phyloP scores from a whole-genome alignment of 1,140 invertebrate species.

The Stegodyphus dumicola region DNA sequence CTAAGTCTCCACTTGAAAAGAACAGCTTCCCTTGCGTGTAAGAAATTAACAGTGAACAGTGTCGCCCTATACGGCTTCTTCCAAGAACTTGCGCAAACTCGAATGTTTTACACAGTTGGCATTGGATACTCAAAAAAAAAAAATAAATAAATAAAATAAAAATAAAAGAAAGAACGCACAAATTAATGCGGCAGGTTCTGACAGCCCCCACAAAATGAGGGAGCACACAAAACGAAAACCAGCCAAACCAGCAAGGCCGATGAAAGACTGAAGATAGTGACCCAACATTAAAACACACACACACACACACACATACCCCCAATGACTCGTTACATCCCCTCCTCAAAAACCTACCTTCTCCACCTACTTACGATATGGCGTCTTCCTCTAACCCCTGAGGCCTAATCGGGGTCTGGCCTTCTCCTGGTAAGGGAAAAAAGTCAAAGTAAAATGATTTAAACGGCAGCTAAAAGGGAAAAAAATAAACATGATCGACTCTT shows the following conservation, averaged over 20 bases:
- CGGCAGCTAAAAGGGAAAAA: constrained; percentile 5
- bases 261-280: constrained; percentile 1
- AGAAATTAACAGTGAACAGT: too few relatives aligned
- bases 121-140: not conserved
- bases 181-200: constrained; percentile 18
- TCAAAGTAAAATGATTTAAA: not conserved
- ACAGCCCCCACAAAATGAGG: constrained; percentile 12
- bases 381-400: constrained; percentile 19
- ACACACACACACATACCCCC: not conserved
- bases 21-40: too few relatives aligned
- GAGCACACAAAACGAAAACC: constrained; percentile 5
- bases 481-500: constrained; percentile 1
- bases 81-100: too few relatives aligned
- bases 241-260: constrained; percentile 17
- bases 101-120: not conserved
- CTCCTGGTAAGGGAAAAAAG: not conserved
- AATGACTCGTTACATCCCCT: not conserved
- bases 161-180: too few relatives aligned
- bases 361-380: constrained; percentile 17
- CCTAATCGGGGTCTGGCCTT: constrained; percentile 17
- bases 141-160: too few relatives aligned
- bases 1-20: too few relatives aligned
- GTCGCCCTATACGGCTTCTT: too few relatives aligned
- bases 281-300: not conserved
- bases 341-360: constrained; percentile 13